These are phyloP conservation scores for Brachionus rotundiformis DNA, from an alignment of 1,140 invertebrate species.

Conservation along the genomic window DNA sequence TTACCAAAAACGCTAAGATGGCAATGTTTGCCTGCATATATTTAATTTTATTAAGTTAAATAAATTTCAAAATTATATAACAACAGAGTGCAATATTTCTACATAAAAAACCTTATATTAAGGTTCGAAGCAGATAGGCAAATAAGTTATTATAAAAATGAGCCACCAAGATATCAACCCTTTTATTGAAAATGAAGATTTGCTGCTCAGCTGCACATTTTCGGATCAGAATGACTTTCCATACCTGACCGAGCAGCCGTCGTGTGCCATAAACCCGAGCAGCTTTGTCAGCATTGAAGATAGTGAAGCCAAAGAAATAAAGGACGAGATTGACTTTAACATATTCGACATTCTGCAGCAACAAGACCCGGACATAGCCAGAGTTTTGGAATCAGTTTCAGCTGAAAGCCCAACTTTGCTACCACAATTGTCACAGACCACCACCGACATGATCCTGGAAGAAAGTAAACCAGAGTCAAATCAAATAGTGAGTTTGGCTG, in stretches of 20 bases:
- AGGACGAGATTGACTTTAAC: slow-evolving; percentile 43
- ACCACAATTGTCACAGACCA: neutral
- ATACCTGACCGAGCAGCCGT: neutral
- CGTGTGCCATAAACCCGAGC: neutral
- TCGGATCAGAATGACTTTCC: neutral
- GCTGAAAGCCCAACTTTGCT: neutral
- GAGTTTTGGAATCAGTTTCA: neutral
- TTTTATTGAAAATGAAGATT: slow-evolving; percentile 33
- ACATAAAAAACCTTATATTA: neutral
- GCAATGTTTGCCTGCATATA: neutral
- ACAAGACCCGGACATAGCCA: slow-evolving; percentile 27
- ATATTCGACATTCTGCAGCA: slow-evolving; percentile 23
- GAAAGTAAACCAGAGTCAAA: neutral
- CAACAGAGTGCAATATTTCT: neutral
- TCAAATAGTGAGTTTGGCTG: neutral
- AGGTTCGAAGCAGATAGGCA: neutral
- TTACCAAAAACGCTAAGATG: neutral
- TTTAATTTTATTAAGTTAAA: neutral
- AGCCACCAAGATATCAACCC: neutral
- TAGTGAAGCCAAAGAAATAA: slow-evolving; percentile 33
- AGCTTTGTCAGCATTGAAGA: neutral
- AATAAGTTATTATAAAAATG: neutral
- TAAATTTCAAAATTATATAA: slow-evolving; percentile 7
- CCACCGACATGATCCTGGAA: neutral
- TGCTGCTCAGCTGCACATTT: neutral